These are phyloP conservation scores for Tenebrosternarchus preto DNA, from an alignment of 2,113 vertebrate species.

Conservation along the genomic window DNA sequence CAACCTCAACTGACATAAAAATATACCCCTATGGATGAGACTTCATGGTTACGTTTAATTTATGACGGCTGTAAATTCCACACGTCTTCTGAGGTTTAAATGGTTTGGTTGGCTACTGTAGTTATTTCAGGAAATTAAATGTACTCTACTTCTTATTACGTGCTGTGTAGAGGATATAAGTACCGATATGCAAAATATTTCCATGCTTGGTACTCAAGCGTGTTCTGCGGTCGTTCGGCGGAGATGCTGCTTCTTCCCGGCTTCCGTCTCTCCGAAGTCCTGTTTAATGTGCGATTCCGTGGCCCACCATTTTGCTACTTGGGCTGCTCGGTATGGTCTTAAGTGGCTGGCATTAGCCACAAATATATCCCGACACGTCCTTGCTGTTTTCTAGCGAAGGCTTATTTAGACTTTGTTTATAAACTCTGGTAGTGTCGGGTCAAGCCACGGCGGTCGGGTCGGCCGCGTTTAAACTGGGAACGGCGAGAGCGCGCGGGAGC, in stretches of 20 bases:
- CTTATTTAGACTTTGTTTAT: slow-evolving; percentile 6
- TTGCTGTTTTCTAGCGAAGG: background rate
- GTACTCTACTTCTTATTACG: background rate
- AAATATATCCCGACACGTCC: background rate
- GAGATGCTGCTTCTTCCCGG: background rate
- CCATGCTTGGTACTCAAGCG: background rate
- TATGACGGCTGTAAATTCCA: background rate
- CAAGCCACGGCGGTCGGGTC: background rate
- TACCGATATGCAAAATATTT: background rate
- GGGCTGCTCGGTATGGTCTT: background rate
- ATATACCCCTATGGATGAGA: too few relatives aligned
- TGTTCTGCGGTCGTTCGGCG: background rate
- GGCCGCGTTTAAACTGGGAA: background rate
- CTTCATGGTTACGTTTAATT: background rate
- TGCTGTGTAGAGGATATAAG: background rate
- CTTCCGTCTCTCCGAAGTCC: background rate
- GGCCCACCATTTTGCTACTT: background rate
- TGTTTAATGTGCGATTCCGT: background rate
- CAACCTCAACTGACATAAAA: too few relatives aligned
- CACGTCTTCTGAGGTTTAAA: background rate
- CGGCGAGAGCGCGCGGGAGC: background rate
- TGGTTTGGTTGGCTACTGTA: background rate
- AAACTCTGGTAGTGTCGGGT: background rate
- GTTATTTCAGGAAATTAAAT: background rate
- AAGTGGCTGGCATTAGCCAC: background rate